A percentile compares a stretch with the other conserved stretches of the same genome.
phyloP scores from a whole-genome alignment of 2,797 vertebrate genomes.

The Clamator glandarius region DNA sequence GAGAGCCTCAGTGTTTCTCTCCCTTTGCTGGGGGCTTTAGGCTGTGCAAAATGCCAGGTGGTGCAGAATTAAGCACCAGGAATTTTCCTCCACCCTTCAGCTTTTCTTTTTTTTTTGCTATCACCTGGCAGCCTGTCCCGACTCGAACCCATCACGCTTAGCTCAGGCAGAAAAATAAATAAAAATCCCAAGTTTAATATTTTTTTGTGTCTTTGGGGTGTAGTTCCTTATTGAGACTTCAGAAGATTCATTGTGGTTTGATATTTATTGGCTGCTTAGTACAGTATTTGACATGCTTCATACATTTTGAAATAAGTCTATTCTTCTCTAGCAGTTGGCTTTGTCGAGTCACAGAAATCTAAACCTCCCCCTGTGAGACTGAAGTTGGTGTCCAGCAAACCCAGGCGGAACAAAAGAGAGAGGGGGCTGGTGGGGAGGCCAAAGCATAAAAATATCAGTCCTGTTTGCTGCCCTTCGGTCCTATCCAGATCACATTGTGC shows the following conservation, averaged over 20 bases:
- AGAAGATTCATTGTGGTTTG: conserved; percentile 52
- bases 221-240: conserved; percentile 7
- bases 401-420: neutral
- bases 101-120: neutral
- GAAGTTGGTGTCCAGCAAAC: neutral
- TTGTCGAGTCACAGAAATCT: neutral
- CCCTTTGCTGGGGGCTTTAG: neutral
- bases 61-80: neutral
- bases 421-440: neutral
- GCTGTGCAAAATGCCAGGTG: conserved; percentile 1
- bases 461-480: neutral
- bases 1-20: neutral
- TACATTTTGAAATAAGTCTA: conserved; percentile 22
- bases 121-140: conserved; percentile 41
- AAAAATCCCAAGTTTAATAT: neutral
- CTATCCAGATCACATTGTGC: neutral
- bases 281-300: neutral
- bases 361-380: neutral
- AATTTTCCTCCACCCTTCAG: conserved; percentile 21
- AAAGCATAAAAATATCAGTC: neutral
- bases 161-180: neutral
- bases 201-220: neutral
- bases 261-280: conserved; percentile 62
- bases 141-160: neutral
- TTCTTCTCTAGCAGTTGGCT: neutral